Conservation (phyloP, 2,888 invertebrate genomes). For the Idaea dimidiata region DNA sequence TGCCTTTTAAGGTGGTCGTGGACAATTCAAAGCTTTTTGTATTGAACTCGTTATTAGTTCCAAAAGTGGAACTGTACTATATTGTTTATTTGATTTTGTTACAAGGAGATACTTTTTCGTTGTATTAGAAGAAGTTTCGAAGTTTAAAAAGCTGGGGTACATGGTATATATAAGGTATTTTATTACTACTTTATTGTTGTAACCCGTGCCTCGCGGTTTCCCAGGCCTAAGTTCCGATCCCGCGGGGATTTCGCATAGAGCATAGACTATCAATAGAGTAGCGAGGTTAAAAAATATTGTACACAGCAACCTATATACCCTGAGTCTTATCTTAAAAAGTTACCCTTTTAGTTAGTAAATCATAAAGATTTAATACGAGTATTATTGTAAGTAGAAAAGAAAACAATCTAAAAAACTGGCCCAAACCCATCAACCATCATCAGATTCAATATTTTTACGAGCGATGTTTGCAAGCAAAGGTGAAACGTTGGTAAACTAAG, state of each 20-base stretch:
- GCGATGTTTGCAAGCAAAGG: constrained; percentile 17
- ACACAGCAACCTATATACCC: too few species aligned
- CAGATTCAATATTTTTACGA: neutral
- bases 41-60: neutral
- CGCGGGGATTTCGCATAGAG: too few species aligned
- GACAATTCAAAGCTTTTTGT: neutral
- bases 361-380: too few species aligned
- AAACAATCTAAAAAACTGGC: neutral
- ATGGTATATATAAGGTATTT: too few species aligned
- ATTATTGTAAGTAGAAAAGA: neutral
- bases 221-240: too few species aligned
- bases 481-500: constrained; percentile 33
- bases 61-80: neutral
- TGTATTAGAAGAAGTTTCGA: neutral
- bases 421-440: neutral
- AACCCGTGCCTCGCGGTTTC: too few species aligned
- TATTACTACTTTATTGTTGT: too few species aligned
- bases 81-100: neutral
- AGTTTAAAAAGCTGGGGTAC: neutral
- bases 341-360: too few species aligned
- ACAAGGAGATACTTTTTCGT: neutral
- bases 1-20: neutral
- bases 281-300: too few species aligned
- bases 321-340: too few species aligned
- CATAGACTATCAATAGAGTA: too few species aligned